These are phyloP conservation scores for Pristis pectinata DNA, from an alignment of 2,797 vertebrate species.

Conservation along the genomic window DNA sequence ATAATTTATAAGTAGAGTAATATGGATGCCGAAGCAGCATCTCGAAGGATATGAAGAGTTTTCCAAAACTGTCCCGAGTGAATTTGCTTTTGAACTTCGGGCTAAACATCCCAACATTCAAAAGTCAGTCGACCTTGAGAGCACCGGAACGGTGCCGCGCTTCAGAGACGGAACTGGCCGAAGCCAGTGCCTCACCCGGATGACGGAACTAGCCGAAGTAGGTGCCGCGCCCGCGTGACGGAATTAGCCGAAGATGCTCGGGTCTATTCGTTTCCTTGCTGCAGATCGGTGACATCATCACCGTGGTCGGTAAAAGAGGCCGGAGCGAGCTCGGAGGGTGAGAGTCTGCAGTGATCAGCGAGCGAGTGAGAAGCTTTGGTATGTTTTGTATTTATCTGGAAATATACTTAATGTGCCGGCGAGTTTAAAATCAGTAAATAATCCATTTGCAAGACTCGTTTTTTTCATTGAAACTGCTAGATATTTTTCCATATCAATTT, in stretches of 20 bases:
- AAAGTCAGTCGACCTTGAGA: background rate
- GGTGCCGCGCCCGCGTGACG: background rate
- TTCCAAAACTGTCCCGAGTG: too few species aligned
- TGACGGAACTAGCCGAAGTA: background rate
- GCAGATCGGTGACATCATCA: constrained; percentile 43
- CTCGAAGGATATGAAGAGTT: too few species aligned
- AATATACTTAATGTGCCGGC: background rate
- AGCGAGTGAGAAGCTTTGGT: background rate
- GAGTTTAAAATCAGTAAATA: background rate
- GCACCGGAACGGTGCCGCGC: background rate
- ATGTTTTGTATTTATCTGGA: background rate
- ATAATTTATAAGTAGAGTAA: too few species aligned
- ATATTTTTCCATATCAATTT: background rate
- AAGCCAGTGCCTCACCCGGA: background rate
- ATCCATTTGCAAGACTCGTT: background rate
- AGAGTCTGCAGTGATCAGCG: constrained; percentile 12
- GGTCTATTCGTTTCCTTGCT: constrained; percentile 23
- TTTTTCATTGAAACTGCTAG: background rate
- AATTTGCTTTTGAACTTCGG: too few species aligned
- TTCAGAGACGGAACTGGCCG: background rate
- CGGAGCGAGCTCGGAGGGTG: background rate
- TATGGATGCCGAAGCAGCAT: too few species aligned
- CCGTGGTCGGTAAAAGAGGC: constrained; percentile 37
- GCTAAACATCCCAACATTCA: too few species aligned
- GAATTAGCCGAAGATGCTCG: constrained; percentile 16